Evolutionary conservation across 1,140 invertebrate genomes (phyloP).

Genomic region (Subanguina moxae): DNA sequence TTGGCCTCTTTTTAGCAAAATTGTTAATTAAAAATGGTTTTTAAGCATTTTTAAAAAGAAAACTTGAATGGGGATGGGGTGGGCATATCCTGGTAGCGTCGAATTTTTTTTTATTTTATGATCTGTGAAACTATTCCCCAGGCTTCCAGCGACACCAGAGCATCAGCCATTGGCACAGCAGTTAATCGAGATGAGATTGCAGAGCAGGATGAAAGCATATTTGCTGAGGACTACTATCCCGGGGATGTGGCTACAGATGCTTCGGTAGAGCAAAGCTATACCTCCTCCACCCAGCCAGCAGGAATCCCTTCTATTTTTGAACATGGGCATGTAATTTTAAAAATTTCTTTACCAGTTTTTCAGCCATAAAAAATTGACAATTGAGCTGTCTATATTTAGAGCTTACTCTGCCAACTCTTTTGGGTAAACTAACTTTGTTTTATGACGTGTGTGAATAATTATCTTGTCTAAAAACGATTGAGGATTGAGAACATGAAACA

Average conservation of each 20-base stretch:
- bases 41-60: no score
- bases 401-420: conserved; percentile 1
- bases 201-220: background rate
- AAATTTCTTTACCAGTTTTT: background rate
- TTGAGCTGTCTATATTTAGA: background rate
- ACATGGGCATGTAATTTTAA: background rate
- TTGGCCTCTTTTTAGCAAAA: no score
- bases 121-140: background rate
- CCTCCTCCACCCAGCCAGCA: background rate
- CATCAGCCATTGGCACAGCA: background rate
- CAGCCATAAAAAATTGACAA: background rate
- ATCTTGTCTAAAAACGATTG: no score
- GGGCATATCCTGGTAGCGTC: no score
- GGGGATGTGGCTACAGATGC: background rate
- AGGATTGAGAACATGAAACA: no score
- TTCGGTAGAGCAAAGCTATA: background rate
- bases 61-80: background rate
- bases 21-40: no score
- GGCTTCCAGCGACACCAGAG: background rate
- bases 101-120: background rate
- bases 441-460: no score
- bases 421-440: background rate
- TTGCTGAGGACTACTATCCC: background rate
- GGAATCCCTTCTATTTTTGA: background rate
- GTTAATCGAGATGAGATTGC: background rate